Evolutionary conservation across 35 echinoderm and acorn worm species (phyloP).

Genomic region (Apostichopus japonicus): DNA sequence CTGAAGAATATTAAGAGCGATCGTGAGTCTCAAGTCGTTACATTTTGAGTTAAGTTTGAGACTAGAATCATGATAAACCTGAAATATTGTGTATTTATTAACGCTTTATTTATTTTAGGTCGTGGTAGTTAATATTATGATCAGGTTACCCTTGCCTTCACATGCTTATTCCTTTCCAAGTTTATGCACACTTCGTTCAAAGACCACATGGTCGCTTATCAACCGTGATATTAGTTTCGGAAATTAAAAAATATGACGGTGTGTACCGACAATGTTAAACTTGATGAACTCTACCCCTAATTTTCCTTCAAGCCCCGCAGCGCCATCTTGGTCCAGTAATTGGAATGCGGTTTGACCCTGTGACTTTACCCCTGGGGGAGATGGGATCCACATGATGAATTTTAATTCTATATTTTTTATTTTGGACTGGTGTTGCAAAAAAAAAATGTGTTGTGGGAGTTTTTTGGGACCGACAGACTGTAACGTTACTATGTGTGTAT

Average conservation of each 20-base stretch:
- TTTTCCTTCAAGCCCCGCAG: background rate
- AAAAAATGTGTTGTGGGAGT: no score
- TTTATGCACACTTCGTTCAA: background rate
- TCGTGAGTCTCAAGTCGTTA: no score
- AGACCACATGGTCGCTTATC: background rate
- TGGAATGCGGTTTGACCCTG: constrained; percentile 1
- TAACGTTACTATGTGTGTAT: background rate
- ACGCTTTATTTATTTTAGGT: no score
- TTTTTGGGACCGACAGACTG: background rate
- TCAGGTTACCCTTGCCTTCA: background rate
- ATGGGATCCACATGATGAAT: background rate
- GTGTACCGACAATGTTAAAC: background rate
- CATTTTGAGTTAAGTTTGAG: no score
- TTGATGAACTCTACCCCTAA: background rate
- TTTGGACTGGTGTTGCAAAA: background rate
- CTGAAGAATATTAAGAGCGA: no score
- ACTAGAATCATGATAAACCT: no score
- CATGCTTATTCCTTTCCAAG: background rate
- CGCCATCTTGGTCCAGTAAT: constrained; percentile 9
- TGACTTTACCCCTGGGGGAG: constrained; percentile 1
- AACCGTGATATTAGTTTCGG: constrained; percentile 6
- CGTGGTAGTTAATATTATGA: no score
- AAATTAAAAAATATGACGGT: background rate
- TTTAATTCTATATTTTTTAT: background rate
- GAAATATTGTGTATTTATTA: no score